A percentile compares a stretch with the other conserved stretches of the same genome.
These are phyloP conservation scores for Macroglossus sobrinus DNA, from an alignment of 2,113 vertebrate genomes.

Conservation along the genomic window DNA sequence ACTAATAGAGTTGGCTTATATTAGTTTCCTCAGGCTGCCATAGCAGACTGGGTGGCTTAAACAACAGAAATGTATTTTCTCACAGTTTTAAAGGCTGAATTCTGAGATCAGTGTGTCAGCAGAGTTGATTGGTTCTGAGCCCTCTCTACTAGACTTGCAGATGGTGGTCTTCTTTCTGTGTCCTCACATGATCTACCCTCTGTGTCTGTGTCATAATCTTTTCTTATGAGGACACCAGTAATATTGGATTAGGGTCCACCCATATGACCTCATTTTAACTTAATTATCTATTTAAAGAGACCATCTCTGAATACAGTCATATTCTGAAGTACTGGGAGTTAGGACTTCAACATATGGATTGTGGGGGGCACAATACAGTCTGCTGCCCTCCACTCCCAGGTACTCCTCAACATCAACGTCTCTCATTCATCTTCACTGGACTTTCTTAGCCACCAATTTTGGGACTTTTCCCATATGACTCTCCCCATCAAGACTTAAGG, in stretches of 20 bases:
- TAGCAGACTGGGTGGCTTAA: background rate
- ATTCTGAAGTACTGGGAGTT: background rate
- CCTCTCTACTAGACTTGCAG: background rate
- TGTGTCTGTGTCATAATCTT: background rate
- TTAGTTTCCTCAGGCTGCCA: background rate
- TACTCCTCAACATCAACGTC: background rate
- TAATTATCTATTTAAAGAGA: background rate
- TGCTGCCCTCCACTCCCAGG: background rate
- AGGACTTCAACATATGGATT: background rate
- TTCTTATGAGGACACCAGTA: background rate
- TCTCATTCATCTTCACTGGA: background rate
- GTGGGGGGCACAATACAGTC: background rate
- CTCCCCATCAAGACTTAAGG: background rate
- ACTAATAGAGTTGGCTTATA: background rate
- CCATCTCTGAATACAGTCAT: background rate
- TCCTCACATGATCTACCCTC: background rate
- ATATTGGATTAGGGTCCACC: background rate
- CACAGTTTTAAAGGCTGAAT: background rate
- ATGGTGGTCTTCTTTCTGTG: background rate
- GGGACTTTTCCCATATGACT: background rate
- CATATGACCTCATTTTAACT: background rate
- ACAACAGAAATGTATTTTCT: background rate
- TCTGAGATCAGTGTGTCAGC: background rate
- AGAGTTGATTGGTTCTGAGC: background rate
- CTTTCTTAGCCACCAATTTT: background rate